Base-by-base conservation (phyloP, 1,140 invertebrate species). In the Theocolax elegans region DNA sequence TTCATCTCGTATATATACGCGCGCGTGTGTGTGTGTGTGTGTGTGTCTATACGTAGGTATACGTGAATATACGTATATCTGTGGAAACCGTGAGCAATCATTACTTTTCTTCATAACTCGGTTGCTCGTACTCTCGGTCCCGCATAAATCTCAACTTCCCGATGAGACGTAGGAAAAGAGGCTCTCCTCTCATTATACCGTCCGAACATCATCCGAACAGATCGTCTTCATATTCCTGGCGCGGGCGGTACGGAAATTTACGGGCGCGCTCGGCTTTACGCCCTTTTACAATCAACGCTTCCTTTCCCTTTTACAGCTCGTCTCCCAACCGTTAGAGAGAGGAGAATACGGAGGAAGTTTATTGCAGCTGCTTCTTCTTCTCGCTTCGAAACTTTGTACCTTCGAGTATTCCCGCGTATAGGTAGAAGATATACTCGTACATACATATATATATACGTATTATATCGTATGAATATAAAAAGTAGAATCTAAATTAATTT, bases 201-300 rank as follows among this genome's bases (percentile, higher is more conserved):
- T 4, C 38, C 40, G 19, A 58, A 58, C 53, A 44, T 65, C 63
- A 54, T 29, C 6, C 27, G 23, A 54, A 65, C 51, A 58, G 40
- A 67, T 58, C 42, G 40, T 58, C 49, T 66, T 66, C 63, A 44
- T 44, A 65, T 54, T 65, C 49, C n/a, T 25, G 44, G 3, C 23
- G 25, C 0, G 19, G 8, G 23, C 7, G 23, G 23, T 35, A 29
- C 31, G 38, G 2, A 53, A 62, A 62, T 62, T 60, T 68, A 68
- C 35, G 58, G 4, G 1, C 8, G 31, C 27, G 0, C 29, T 31
- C 29, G 12, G 40, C 46, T 56, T 46, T 54, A 31, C 40, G 40
- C 51, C 40, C 40, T 56, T 56, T 66, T 66, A 66, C 40, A 66
- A 56, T 66, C 38, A 40, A 49, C 40, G 23, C 29, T 60, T 60